A percentile compares a stretch with the other conserved stretches of the same genome.
Conservation (phyloP, 53 echinoderm and acorn worm genomes). For the Luidia sarsii region DNA sequence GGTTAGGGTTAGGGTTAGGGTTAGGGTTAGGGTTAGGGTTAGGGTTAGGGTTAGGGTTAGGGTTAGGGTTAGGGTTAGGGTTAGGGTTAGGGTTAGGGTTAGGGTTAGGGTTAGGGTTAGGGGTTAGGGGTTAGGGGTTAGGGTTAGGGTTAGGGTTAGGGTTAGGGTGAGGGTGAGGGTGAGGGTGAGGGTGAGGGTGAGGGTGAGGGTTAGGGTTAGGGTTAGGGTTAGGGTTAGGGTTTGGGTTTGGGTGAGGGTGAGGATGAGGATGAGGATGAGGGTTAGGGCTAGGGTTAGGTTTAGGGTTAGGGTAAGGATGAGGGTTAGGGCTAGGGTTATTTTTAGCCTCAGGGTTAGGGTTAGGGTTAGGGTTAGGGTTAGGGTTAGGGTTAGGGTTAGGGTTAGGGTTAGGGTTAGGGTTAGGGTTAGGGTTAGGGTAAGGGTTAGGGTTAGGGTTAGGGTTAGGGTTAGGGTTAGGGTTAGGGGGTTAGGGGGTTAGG, state of each 20-base stretch:
- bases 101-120: slow-evolving; percentile 52
- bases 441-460: slow-evolving; percentile 27
- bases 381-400: slow-evolving; percentile 46
- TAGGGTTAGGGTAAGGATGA: slow-evolving; percentile 41
- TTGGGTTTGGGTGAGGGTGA: slow-evolving; percentile 22
- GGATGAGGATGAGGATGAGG: slow-evolving; percentile 26
- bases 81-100: slow-evolving; percentile 29
- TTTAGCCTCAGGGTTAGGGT: slow-evolving; percentile 26
- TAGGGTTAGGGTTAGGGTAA: slow-evolving; percentile 43
- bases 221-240: slow-evolving; percentile 46
- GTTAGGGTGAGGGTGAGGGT: slow-evolving; percentile 22
- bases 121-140: no score
- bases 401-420: slow-evolving; percentile 46
- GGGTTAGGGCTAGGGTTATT: slow-evolving; percentile 36
- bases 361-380: slow-evolving; percentile 58
- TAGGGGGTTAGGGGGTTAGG: no score
- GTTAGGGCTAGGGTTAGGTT: slow-evolving; percentile 37
- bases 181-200: slow-evolving; percentile 15
- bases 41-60: slow-evolving; percentile 60
- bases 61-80: slow-evolving; percentile 49
- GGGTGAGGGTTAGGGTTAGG: slow-evolving; percentile 34
- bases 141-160: slow-evolving; percentile 21
- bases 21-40: slow-evolving; percentile 62
- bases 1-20: slow-evolving; percentile 36
- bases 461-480: no score